Conservation (phyloP, 2,888 invertebrate genomes). For the Agrenia bidenticulata region DNA sequence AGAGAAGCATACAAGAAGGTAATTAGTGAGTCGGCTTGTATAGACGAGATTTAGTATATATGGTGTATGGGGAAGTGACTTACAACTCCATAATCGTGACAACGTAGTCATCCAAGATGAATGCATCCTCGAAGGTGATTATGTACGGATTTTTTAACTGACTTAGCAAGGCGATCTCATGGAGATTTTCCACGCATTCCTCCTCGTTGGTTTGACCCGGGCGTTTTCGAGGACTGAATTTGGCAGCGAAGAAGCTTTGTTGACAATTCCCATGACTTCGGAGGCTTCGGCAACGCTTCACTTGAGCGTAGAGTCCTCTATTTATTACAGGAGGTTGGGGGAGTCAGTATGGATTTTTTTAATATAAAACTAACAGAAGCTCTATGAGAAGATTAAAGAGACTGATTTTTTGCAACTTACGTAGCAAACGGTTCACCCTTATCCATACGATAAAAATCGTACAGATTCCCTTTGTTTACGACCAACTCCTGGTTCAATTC, state of each 20-base stretch:
- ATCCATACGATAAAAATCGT: constrained; percentile 38
- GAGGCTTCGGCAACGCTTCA: constrained; percentile 59
- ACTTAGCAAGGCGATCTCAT: constrained; percentile 62
- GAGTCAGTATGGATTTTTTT: no score
- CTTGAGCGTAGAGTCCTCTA: constrained; percentile 64
- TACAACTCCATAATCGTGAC: constrained; percentile 64
- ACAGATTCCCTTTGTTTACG: constrained; percentile 36
- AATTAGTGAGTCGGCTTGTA: no score
- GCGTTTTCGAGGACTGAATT: constrained; percentile 61
- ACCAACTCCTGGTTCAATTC: constrained; percentile 37
- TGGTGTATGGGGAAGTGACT: constrained; percentile 55
- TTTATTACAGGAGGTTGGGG: no score
- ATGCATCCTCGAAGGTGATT: constrained; percentile 62
- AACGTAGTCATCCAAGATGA: constrained; percentile 60
- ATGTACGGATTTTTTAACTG: constrained; percentile 59
- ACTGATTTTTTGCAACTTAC: constrained; percentile 30
- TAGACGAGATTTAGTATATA: no score
- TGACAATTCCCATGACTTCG: constrained; percentile 55
- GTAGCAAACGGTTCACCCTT: constrained; percentile 46
- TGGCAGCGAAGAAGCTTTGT: constrained; percentile 59
- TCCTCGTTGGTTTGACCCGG: constrained; percentile 58
- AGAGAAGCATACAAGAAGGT: no score
- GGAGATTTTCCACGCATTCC: constrained; percentile 61
- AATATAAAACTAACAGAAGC: not conserved
- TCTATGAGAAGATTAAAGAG: not conserved